These are phyloP conservation scores for Oryzias sinensis DNA, from an alignment of 2,797 vertebrate species.

Conservation along the genomic window DNA sequence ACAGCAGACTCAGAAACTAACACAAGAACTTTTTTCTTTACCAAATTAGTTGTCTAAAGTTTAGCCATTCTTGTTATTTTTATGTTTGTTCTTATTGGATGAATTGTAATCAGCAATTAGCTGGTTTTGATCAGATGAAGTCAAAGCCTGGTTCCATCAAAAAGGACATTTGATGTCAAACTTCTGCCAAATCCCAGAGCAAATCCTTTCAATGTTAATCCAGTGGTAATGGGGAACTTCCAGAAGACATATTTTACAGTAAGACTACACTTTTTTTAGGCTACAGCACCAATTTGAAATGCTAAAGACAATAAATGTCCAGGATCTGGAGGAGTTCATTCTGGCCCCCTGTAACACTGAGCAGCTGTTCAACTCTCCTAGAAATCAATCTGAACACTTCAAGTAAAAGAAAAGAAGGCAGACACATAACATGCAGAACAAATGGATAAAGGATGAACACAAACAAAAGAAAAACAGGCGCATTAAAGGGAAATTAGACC, in stretches of 20 bases:
- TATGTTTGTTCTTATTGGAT: too few species aligned
- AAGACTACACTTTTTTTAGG: slow-evolving; percentile 20
- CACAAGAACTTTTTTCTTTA: background rate
- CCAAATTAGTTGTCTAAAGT: too few species aligned
- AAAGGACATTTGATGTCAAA: too few species aligned
- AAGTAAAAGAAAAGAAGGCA: slow-evolving; percentile 11
- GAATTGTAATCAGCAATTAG: too few species aligned
- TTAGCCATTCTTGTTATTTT: too few species aligned
- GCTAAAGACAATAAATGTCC: slow-evolving; percentile 26
- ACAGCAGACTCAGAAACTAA: slow-evolving; percentile 38
- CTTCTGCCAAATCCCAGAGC: too few species aligned
- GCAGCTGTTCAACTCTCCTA: slow-evolving; percentile 55
- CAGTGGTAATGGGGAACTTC: too few species aligned
- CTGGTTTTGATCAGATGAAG: too few species aligned
- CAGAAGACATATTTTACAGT: background rate
- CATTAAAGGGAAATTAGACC: too few species aligned
- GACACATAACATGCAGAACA: slow-evolving; percentile 39
- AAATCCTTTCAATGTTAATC: too few species aligned
- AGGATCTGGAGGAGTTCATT: slow-evolving; percentile 27
- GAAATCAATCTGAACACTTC: slow-evolving; percentile 44
- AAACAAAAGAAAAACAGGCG: background rate
- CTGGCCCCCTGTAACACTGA: slow-evolving; percentile 60
- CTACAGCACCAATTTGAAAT: slow-evolving; percentile 24
- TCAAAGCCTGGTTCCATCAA: too few species aligned
- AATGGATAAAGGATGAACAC: slow-evolving; percentile 15